Base-by-base conservation (phyloP, 2,113 vertebrate genomes). In the Melanerpes aurifrons region DNA sequence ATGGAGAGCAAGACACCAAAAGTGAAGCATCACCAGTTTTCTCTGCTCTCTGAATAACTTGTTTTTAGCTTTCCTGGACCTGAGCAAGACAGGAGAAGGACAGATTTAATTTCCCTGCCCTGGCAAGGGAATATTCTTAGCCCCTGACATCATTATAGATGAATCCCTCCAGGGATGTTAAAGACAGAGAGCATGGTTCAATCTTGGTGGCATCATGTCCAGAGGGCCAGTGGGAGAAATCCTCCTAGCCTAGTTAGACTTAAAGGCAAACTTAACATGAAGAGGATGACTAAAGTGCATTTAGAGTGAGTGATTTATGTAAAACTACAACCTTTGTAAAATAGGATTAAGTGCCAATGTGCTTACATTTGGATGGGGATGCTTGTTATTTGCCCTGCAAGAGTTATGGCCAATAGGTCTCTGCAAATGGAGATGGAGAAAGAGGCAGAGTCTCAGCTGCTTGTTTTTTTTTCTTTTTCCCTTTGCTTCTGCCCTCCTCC, bases 271-370 rank as follows among this genome's bases (percentile, higher is more conserved):
- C 95, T 93, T 95, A 96, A 92, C 94, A 90, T 15, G 18, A 95
- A 24, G 80, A 86, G 89, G 89, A 94, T 95, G 93, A 95, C 96
- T 96, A 94, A 96, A 97, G 91, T 95, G 93, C 96, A 95, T 96
- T 97, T 96, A 96, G 82, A 89, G 85, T 0, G 0, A 92, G 92
- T 97, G 95, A 97, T 97, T 96, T 97, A 96, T 93, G 90, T 92
- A 92, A 94, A 94, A 94, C 90, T 95, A 93, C 93, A 96, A 97
- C 95, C 95, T 96, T 97, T 93, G 93, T 94, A 92, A 97, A 96
- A 96, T 87, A 90, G 95, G 95, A 96, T 96, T 96, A 95, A 94
- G 89, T 96, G 96, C 92, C 97, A 95, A 92, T 94, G 89, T 93
- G 90, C 97, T 97, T 97, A 94, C 94, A 84, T 95, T 94, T 90